These are phyloP conservation scores for Anabacerthia variegaticeps DNA, from an alignment of 2,797 vertebrate species.

Conservation along the genomic window DNA sequence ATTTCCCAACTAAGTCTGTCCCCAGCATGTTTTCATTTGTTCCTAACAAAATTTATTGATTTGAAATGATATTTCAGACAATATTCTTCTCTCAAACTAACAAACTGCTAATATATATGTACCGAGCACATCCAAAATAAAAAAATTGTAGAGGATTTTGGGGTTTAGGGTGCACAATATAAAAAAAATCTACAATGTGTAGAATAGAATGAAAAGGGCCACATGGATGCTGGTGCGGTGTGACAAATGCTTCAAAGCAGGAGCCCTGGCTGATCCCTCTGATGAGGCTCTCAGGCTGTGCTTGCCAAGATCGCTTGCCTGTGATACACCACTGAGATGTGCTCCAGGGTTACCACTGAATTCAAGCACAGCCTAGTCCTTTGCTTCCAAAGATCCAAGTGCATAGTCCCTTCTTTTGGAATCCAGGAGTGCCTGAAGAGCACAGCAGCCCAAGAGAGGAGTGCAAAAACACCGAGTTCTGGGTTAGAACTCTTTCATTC, in stretches of 20 bases:
- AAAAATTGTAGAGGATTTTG: neutral
- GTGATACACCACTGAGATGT: neutral
- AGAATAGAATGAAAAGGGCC: neutral
- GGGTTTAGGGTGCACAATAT: neutral
- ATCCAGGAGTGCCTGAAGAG: neutral
- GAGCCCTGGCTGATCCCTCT: neutral
- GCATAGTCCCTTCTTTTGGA: neutral
- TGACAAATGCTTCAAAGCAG: neutral
- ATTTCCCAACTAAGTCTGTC: neutral
- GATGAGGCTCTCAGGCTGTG: neutral
- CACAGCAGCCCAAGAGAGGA: neutral
- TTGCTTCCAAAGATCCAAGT: neutral
- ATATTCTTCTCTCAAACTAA: neutral
- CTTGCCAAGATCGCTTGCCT: neutral
- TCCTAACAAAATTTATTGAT: neutral
- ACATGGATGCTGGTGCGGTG: rapidly evolving
- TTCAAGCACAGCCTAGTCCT: neutral
- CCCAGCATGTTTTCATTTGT: neutral
- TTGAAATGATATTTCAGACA: neutral
- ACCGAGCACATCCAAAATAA: neutral
- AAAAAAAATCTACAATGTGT: neutral
- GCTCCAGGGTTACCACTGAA: neutral
- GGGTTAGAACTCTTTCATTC: neutral
- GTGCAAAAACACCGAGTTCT: neutral
- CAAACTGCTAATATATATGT: neutral